These are phyloP conservation scores for Macropodus opercularis DNA, from an alignment of 2,797 vertebrate species.

Conservation along the genomic window DNA sequence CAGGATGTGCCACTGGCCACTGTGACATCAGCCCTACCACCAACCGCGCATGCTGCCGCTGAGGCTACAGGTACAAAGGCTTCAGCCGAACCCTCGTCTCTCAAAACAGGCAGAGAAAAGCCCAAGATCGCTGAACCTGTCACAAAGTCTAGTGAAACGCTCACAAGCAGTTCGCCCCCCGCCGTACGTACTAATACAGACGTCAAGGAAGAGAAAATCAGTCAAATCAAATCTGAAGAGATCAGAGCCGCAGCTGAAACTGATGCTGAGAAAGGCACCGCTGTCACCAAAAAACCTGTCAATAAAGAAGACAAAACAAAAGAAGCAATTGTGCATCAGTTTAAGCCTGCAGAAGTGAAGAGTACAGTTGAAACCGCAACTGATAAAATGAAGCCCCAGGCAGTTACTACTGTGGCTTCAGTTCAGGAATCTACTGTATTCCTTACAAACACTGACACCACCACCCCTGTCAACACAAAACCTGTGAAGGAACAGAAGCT, in stretches of 20 bases:
- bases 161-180: slow-evolving; percentile 12
- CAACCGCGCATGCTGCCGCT: slow-evolving; percentile 39
- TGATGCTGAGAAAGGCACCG: slow-evolving; percentile 28
- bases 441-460: slow-evolving; percentile 1
- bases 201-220: slow-evolving; percentile 46
- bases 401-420: slow-evolving; percentile 1
- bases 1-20: slow-evolving; percentile 46
- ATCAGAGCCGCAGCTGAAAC: slow-evolving; percentile 18
- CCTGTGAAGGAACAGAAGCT: slow-evolving; percentile 21
- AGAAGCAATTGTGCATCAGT: slow-evolving; percentile 13
- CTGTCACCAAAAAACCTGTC: slow-evolving; percentile 6
- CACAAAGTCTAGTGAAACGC: slow-evolving; percentile 31
- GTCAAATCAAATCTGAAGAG: slow-evolving; percentile 24
- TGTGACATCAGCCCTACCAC: slow-evolving; percentile 46
- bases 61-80: slow-evolving; percentile 55
- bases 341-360: slow-evolving; percentile 13
- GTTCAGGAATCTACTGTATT: slow-evolving; percentile 32
- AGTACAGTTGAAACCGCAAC: neutral
- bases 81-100: slow-evolving; percentile 31
- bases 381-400: neutral
- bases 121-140: slow-evolving; percentile 33
- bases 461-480: slow-evolving; percentile 21
- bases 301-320: slow-evolving; percentile 7
- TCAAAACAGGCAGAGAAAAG: slow-evolving; percentile 58
- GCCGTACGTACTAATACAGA: slow-evolving; percentile 14